Evolutionary conservation across 2,888 invertebrate species (phyloP).

Genomic region (Gandaritis pyraliata): DNA sequence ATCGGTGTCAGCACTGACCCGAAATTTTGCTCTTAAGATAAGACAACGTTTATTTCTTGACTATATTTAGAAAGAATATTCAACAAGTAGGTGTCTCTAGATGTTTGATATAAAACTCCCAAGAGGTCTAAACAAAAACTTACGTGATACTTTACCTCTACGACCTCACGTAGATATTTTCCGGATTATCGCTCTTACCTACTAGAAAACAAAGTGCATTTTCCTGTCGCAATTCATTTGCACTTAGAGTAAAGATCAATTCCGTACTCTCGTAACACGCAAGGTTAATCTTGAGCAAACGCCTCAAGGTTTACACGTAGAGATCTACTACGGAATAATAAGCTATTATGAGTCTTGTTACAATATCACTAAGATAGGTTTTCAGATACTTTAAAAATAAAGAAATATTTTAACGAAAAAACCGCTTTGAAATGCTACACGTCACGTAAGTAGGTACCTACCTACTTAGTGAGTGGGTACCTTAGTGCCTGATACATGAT

Average conservation of each 20-base stretch:
- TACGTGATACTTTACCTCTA: conserved; percentile 24
- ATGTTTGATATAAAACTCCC: neutral
- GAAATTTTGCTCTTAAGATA: no score
- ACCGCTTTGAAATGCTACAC: no score
- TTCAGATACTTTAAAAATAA: neutral
- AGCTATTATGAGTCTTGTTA: neutral
- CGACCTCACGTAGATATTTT: conserved; percentile 6
- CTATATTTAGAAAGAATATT: no score
- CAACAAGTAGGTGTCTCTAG: no score
- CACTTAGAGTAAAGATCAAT: conserved; percentile 20
- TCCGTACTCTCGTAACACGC: conserved; percentile 10
- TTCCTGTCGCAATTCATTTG: conserved; percentile 23
- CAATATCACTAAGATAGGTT: neutral
- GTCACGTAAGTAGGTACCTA: no score
- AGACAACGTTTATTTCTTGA: no score
- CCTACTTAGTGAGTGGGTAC: no score
- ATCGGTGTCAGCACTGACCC: no score
- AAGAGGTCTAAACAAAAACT: neutral
- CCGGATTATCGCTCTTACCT: conserved; percentile 6
- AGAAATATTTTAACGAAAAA: no score
- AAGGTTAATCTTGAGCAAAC: conserved; percentile 16
- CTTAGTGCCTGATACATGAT: no score
- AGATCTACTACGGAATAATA: neutral
- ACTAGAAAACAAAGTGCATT: conserved; percentile 23
- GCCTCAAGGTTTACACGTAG: conserved; percentile 6